phyloP scores from a whole-genome alignment of 1,140 invertebrate species.

The Bombus consobrinus region DNA sequence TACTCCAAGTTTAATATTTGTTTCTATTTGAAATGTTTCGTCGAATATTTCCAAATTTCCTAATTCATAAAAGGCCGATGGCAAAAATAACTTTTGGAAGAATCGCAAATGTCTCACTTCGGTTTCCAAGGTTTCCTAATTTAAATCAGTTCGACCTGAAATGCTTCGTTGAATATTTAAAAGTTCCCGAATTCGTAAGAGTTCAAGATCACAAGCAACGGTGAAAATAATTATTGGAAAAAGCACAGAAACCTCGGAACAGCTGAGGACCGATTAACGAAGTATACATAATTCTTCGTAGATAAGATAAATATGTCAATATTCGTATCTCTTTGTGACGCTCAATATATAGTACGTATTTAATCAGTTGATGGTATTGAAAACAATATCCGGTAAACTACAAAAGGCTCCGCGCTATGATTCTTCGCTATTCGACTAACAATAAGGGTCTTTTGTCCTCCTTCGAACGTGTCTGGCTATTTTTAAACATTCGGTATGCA shows the following conservation, averaged over 20 bases:
- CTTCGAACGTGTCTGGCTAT: background rate
- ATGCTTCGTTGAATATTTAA: background rate
- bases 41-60: background rate
- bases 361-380: conserved; percentile 3
- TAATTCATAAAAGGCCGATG: background rate
- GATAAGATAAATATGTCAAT: conserved; percentile 29
- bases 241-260: background rate
- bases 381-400: background rate
- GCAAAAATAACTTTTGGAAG: background rate
- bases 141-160: background rate
- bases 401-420: background rate
- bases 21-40: background rate
- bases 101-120: background rate
- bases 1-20: background rate
- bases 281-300: background rate
- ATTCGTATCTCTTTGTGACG: background rate
- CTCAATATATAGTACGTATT: background rate
- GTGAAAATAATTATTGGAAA: background rate
- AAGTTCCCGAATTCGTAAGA: background rate
- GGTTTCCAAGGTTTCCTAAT: background rate
- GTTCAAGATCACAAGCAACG: background rate
- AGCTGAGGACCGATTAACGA: background rate
- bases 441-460: conserved; percentile 6
- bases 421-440: background rate
- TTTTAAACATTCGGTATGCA: conserved; percentile 26